These are phyloP conservation scores for Sebastes oblongus DNA, from an alignment of 2,797 vertebrate genomes.

Conservation along the genomic window DNA sequence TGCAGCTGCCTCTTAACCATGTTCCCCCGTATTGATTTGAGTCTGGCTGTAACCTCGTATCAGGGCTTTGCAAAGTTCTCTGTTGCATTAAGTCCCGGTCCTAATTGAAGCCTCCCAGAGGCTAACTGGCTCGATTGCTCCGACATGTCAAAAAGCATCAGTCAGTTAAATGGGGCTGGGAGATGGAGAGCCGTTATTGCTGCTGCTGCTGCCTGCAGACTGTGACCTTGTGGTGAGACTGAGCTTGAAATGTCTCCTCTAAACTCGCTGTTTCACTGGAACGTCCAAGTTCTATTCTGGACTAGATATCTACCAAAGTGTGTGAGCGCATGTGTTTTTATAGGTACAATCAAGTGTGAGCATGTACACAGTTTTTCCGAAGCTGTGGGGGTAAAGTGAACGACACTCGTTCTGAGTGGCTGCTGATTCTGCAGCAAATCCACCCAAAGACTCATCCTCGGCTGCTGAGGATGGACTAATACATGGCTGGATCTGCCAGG, in stretches of 20 bases:
- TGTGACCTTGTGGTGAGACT: slow-evolving; percentile 78
- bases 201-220: slow-evolving; percentile 57
- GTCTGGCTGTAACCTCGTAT: slow-evolving; percentile 64
- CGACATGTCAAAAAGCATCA: slow-evolving; percentile 82
- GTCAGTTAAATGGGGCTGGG: slow-evolving; percentile 82
- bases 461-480: slow-evolving; percentile 34
- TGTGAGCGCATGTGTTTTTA: not conserved
- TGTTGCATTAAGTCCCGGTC: slow-evolving; percentile 75
- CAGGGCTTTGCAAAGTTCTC: slow-evolving; percentile 72
- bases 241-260: slow-evolving; percentile 63
- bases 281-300: slow-evolving; percentile 41
- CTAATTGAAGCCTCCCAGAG: slow-evolving; percentile 82
- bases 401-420: slow-evolving; percentile 41
- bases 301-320: not conserved
- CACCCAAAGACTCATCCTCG: slow-evolving; percentile 25
- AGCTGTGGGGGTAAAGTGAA: slow-evolving; percentile 12
- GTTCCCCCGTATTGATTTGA: slow-evolving; percentile 70
- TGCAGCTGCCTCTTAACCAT: slow-evolving; percentile 42
- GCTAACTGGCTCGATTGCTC: slow-evolving; percentile 78
- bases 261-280: slow-evolving; percentile 33
- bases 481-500: slow-evolving; percentile 16
- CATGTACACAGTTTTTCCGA: not conserved
- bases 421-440: slow-evolving; percentile 51
- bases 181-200: slow-evolving; percentile 73
- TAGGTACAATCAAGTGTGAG: not conserved